Conservation (phyloP, 2,888 invertebrate genomes). For the Leptogaster cylindrica region DNA sequence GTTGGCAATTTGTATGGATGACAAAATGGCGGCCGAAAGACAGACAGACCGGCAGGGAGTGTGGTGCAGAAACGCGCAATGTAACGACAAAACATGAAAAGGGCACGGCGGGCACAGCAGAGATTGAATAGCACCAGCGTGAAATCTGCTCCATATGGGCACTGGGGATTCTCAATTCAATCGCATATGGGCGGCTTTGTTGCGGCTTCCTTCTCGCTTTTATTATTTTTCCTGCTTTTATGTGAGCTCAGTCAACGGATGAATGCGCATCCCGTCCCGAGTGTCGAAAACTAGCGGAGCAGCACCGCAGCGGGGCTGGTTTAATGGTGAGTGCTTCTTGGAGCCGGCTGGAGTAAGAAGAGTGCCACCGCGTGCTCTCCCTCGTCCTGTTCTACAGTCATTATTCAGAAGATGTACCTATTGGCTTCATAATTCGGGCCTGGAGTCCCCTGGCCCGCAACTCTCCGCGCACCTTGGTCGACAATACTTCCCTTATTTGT, state of each 20-base stretch:
- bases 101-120: conserved; percentile 8
- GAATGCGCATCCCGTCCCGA: conserved; percentile 32
- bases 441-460: not conserved
- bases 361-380: not conserved
- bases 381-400: not conserved
- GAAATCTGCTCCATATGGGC: conserved; percentile 28
- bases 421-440: not conserved
- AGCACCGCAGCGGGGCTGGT: not conserved
- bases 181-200: conserved; percentile 9
- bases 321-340: not conserved
- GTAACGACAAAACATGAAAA: conserved; percentile 20
- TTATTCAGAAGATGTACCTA: conserved; percentile 3
- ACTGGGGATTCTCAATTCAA: conserved; percentile 25
- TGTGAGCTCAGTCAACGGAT: conserved; percentile 27
- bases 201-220: conserved; percentile 27
- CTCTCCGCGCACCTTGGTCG: not conserved
- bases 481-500: conserved; percentile 17
- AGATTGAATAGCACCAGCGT: conserved; percentile 28
- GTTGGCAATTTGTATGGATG: too few species aligned
- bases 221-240: conserved; percentile 23
- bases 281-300: not conserved
- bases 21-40: too few species aligned
- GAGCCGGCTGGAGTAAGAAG: not conserved
- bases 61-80: too few species aligned
- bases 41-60: too few species aligned